phyloP scores from a whole-genome alignment of 2,113 vertebrate species.

The Carassius carassius region DNA sequence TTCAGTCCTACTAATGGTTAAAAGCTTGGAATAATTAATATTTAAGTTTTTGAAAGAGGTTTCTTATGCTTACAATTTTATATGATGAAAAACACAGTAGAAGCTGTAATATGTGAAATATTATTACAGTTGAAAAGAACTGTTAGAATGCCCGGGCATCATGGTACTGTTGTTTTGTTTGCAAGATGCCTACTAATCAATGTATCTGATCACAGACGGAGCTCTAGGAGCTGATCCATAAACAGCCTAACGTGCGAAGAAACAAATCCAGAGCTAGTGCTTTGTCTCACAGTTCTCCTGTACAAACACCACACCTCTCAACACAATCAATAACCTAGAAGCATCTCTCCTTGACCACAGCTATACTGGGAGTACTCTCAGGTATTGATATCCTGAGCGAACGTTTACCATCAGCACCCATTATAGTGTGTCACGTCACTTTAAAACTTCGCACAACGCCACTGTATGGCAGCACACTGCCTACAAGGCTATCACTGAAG shows the following conservation, averaged over 20 bases:
- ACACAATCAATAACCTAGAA: conserved; percentile 28
- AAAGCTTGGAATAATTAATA: too few relatives aligned
- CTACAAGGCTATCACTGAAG: too few relatives aligned
- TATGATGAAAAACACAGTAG: too few relatives aligned
- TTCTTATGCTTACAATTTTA: too few relatives aligned
- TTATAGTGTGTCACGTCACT: not conserved
- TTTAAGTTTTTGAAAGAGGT: too few relatives aligned
- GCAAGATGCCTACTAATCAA: not conserved
- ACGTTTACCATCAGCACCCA: conserved; percentile 3
- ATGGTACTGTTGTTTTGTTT: not conserved
- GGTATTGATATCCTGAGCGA: conserved; percentile 4
- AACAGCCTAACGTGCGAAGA: not conserved
- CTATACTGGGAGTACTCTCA: conserved; percentile 32
- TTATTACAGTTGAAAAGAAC: too few relatives aligned
- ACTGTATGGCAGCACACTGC: too few relatives aligned
- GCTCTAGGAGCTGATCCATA: not conserved
- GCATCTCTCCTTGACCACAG: conserved; percentile 26
- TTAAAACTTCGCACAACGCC: too few relatives aligned
- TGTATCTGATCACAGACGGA: not conserved
- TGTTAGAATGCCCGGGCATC: not conserved
- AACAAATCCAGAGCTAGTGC: not conserved
- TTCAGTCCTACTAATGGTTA: too few relatives aligned
- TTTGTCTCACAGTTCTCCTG: not conserved
- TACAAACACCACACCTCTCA: not conserved
- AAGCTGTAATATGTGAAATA: too few relatives aligned